A percentile compares a stretch with the other conserved stretches of the same genome.
Conservation (phyloP, 2,888 invertebrate genomes). For the Cantharis flavilabris region DNA sequence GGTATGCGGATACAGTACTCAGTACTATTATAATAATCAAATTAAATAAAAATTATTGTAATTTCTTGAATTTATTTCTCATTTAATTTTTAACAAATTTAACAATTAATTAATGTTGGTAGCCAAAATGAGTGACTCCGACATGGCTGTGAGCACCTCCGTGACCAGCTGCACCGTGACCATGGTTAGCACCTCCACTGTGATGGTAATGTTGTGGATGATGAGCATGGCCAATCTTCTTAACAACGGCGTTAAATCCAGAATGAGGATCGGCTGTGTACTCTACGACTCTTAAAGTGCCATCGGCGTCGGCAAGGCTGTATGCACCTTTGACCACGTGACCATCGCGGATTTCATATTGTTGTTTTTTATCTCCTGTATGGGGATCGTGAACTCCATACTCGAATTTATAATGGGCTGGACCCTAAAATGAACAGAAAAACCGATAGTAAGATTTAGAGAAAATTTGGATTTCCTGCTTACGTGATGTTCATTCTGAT, state of each 20-base stretch:
- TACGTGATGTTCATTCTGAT: neutral
- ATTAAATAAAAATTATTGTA: neutral
- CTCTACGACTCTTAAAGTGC: conserved; percentile 42
- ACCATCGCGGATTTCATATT: conserved; percentile 42
- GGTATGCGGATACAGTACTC: neutral
- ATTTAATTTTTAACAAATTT: neutral
- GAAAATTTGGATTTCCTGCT: neutral
- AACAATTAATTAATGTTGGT: neutral
- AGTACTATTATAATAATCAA: neutral
- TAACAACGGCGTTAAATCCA: conserved; percentile 43
- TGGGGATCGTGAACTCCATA: conserved; percentile 44
- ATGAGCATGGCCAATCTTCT: conserved; percentile 36
- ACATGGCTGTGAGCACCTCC: neutral
- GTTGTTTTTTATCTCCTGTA: conserved; percentile 44
- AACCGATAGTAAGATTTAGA: too few relatives aligned
- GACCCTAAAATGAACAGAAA: conserved; percentile 10
- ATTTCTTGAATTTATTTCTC: too few relatives aligned
- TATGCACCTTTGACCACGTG: conserved; percentile 42
- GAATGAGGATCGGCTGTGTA: conserved; percentile 39
- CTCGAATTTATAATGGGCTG: conserved; percentile 40
- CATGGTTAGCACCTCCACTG: neutral
- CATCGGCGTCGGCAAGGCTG: conserved; percentile 43
- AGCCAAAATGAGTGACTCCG: neutral
- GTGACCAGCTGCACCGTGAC: neutral
- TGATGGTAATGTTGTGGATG: conserved; percentile 30